Conservation (phyloP, 2,113 vertebrate species). For the Elanus axillaris region DNA sequence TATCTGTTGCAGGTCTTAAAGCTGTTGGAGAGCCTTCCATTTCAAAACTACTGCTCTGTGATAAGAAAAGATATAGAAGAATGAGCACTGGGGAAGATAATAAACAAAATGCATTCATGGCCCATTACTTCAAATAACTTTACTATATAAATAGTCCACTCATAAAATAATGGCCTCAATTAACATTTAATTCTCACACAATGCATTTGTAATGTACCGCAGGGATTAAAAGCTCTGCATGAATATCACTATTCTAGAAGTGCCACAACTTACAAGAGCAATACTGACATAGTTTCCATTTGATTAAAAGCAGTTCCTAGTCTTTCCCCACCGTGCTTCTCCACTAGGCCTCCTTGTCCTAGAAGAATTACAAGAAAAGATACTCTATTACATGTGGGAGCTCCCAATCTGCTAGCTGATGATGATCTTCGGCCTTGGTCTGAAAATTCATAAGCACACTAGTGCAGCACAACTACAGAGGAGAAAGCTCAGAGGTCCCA, state of each 20-base stretch:
- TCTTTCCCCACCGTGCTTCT: background rate
- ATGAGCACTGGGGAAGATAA: slow-evolving; percentile 19
- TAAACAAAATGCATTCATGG: slow-evolving; percentile 62
- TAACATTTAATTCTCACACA: slow-evolving; percentile 50
- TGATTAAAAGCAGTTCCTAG: background rate
- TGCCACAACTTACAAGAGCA: background rate
- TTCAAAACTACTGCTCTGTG: background rate
- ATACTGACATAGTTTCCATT: background rate
- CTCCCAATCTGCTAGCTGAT: background rate
- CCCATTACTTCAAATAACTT: slow-evolving; percentile 63
- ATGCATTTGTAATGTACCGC: slow-evolving; percentile 13
- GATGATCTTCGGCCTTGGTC: background rate
- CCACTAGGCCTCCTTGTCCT: background rate
- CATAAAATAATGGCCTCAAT: slow-evolving; percentile 55
- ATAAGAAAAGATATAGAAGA: slow-evolving; percentile 28
- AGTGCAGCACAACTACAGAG: background rate
- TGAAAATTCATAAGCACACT: background rate
- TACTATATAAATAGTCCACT: slow-evolving; percentile 44
- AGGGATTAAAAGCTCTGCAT: slow-evolving; percentile 32
- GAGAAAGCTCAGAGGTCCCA: background rate
- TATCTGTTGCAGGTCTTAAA: background rate
- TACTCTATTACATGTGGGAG: rapidly evolving
- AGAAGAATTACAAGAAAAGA: background rate
- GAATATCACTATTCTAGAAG: background rate
- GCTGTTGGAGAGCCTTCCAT: background rate